phyloP scores from a whole-genome alignment of 2,797 vertebrate species.

The Ateles fusciceps region DNA sequence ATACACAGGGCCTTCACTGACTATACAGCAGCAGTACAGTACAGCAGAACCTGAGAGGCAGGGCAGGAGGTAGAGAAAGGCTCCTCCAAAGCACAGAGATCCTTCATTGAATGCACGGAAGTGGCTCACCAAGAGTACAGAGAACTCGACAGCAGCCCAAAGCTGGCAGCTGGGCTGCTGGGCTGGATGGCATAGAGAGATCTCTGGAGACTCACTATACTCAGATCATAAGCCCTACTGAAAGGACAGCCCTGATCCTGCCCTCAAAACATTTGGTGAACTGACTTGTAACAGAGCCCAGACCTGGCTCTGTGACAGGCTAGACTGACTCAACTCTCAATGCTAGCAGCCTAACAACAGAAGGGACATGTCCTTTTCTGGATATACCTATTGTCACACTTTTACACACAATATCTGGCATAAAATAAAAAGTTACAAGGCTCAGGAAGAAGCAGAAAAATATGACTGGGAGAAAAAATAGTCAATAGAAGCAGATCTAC shows the following conservation, averaged over 20 bases:
- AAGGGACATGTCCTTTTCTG: neutral
- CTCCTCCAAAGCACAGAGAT: neutral
- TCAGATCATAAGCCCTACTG: neutral
- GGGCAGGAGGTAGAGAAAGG: neutral
- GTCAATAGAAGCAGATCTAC: neutral
- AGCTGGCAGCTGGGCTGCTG: neutral
- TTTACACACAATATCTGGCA: neutral
- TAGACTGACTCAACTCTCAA: neutral
- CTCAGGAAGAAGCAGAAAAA: neutral
- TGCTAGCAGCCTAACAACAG: neutral
- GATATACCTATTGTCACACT: fast-evolving
- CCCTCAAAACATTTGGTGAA: neutral
- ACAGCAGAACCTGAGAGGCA: neutral
- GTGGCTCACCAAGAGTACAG: neutral
- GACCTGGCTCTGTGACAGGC: neutral
- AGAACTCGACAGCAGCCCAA: neutral
- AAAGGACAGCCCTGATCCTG: neutral
- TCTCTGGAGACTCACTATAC: neutral
- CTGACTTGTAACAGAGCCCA: neutral
- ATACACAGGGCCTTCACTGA: too few species aligned
- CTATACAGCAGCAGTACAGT: neutral
- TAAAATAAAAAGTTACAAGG: neutral
- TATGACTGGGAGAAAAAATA: neutral
- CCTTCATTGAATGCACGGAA: neutral
- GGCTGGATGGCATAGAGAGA: neutral